These are phyloP conservation scores for Meloidogyne hapla DNA, from an alignment of 1,140 invertebrate species.

Conservation along the genomic window DNA sequence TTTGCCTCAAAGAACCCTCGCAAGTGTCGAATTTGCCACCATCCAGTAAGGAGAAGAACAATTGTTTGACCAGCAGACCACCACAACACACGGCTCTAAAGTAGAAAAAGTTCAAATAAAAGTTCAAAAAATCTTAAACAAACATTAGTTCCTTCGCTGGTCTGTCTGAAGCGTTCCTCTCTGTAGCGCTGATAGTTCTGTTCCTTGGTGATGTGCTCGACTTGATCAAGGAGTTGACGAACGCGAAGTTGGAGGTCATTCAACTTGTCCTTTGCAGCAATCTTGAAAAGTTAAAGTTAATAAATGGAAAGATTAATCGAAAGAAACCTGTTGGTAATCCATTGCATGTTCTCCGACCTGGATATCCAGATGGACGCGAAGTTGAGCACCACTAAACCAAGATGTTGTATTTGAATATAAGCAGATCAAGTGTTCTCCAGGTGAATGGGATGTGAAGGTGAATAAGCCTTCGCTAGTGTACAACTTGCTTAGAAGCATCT, in stretches of 20 bases:
- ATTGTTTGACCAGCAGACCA: conserved; percentile 91
- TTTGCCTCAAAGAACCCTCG: conserved; percentile 99
- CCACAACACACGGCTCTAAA: conserved; percentile 77
- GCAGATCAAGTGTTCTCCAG: conserved; percentile 96
- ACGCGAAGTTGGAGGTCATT: conserved; percentile 91
- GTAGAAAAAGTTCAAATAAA: not conserved
- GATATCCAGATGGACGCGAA: conserved; percentile 94
- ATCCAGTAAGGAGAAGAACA: conserved; percentile 85
- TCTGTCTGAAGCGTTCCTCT: conserved; percentile 93
- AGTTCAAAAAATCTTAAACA: not conserved
- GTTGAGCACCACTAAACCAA: conserved; percentile 90
- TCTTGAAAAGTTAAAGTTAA: conserved; percentile 67
- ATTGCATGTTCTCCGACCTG: conserved; percentile 98
- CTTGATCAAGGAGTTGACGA: conserved; percentile 91
- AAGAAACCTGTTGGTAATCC: conserved; percentile 78
- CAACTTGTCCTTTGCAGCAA: conserved; percentile 95
- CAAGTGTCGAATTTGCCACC: conserved; percentile 98
- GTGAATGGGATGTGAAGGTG: conserved; percentile 91
- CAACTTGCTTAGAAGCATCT: conserved; percentile 67
- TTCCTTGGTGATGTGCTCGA: conserved; percentile 98
- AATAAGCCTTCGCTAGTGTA: conserved; percentile 93
- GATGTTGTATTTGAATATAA: conserved; percentile 93
- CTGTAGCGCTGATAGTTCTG: conserved; percentile 99
- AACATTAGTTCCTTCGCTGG: conserved; percentile 91
- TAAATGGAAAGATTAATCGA: no score